Conservation (phyloP, 2,797 vertebrate genomes). For the Gymnothorax reevesii region DNA sequence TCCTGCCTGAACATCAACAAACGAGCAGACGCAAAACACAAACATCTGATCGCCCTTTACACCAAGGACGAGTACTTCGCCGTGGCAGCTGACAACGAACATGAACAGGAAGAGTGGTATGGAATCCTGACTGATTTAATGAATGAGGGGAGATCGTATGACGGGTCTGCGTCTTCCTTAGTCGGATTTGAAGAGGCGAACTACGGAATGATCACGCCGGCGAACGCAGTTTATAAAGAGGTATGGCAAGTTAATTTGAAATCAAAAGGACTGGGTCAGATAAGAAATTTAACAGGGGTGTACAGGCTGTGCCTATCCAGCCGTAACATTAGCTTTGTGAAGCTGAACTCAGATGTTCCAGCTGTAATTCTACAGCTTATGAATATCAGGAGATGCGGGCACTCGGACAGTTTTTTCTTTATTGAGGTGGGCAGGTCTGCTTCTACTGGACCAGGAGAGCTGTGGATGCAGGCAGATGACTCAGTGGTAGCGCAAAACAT, state of each 20-base stretch:
- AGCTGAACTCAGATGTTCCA: slow-evolving; percentile 88
- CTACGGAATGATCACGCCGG: slow-evolving; percentile 85
- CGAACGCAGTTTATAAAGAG: slow-evolving; percentile 84
- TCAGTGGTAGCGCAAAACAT: slow-evolving; percentile 98
- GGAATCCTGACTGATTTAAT: slow-evolving; percentile 84
- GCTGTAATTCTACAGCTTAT: slow-evolving; percentile 92
- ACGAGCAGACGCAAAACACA: slow-evolving; percentile 94
- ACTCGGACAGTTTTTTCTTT: slow-evolving; percentile 98
- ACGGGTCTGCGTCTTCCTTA: slow-evolving; percentile 75
- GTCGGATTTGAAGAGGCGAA: slow-evolving; percentile 80
- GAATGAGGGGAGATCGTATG: slow-evolving; percentile 79
- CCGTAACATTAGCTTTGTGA: slow-evolving; percentile 90
- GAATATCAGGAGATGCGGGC: slow-evolving; percentile 96
- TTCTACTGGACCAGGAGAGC: slow-evolving; percentile 91
- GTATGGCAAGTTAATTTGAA: slow-evolving; percentile 97
- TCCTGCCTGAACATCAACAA: slow-evolving; percentile 95
- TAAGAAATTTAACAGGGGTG: slow-evolving; percentile 87
- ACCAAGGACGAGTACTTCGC: slow-evolving; percentile 97
- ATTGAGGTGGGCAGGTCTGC: slow-evolving; percentile 96
- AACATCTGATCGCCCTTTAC: slow-evolving; percentile 94
- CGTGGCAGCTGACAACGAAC: slow-evolving; percentile 91
- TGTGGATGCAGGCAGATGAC: slow-evolving; percentile 99
- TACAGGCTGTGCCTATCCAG: slow-evolving; percentile 92
- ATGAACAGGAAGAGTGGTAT: slow-evolving; percentile 94
- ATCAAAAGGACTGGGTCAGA: slow-evolving; percentile 92